phyloP scores from a whole-genome alignment of 2,888 invertebrate species.

The Plagodis pulveraria region DNA sequence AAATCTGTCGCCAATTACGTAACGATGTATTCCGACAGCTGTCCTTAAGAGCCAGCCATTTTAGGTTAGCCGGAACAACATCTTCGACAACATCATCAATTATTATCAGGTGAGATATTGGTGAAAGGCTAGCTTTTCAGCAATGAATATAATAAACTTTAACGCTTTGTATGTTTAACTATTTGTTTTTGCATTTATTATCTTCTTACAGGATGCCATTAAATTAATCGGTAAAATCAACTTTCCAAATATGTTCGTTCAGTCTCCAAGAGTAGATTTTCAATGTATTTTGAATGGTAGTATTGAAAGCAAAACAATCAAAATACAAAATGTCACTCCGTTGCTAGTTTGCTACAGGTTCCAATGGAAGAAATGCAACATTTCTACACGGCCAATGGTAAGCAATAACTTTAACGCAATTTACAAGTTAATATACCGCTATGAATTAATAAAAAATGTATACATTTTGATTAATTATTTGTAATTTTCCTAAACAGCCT shows the following conservation, averaged over 20 bases:
- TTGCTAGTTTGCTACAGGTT: constrained; percentile 70
- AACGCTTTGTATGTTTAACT: not conserved
- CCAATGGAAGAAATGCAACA: constrained; percentile 66
- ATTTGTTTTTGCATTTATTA: not conserved
- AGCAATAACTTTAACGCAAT: constrained; percentile 22
- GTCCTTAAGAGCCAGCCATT: no score
- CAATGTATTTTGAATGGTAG: constrained; percentile 82
- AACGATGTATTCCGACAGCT: no score
- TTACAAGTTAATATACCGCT: no score
- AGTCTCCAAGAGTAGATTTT: constrained; percentile 85
- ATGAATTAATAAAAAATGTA: not conserved
- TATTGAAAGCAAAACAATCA: constrained; percentile 68
- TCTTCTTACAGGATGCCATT: constrained; percentile 84
- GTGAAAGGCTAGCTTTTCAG: no score
- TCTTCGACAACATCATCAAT: no score
- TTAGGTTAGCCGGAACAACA: no score
- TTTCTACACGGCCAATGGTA: constrained; percentile 49
- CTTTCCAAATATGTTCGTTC: constrained; percentile 87
- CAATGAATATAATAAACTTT: no score
- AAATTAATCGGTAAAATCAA: constrained; percentile 87
- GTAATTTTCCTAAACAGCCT: not conserved
- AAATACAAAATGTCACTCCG: constrained; percentile 73
- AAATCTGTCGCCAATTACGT: no score
- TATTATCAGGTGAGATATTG: no score
- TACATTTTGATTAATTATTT: not conserved